A percentile compares a stretch with the other conserved stretches of the same genome.
These are phyloP conservation scores for Pachycephus smyrnensis DNA, from an alignment of 2,888 invertebrate species.

Conservation along the genomic window DNA sequence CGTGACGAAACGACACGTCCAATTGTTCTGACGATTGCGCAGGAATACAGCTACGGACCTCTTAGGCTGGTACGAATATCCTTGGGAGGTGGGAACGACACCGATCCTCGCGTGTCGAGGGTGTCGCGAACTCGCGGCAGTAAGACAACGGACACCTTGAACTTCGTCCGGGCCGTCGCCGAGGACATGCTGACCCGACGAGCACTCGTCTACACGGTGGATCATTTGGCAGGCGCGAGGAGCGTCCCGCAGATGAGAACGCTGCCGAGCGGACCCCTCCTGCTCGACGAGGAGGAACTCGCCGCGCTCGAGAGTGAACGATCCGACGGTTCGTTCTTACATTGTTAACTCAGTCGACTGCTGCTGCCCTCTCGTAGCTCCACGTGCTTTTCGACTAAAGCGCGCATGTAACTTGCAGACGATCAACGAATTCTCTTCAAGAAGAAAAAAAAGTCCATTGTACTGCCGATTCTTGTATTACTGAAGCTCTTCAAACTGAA, in stretches of 20 bases:
- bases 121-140: conserved; percentile 43
- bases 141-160: conserved; percentile 49
- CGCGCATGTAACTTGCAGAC: too few relatives aligned
- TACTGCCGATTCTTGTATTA: conserved; percentile 66
- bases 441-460: conserved; percentile 85
- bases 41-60: conserved; percentile 61
- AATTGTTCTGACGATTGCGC: not conserved
- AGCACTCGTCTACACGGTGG: conserved; percentile 59
- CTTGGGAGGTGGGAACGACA: conserved; percentile 22
- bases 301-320: not conserved
- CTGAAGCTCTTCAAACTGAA: conserved; percentile 68
- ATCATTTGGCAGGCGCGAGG: conserved; percentile 48
- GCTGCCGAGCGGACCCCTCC: conserved; percentile 40
- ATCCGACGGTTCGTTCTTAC: too few relatives aligned
- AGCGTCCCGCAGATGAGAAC: conserved; percentile 22
- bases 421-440: conserved; percentile 68
- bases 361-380: too few relatives aligned
- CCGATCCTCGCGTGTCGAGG: conserved; percentile 50
- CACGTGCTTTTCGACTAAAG: too few relatives aligned
- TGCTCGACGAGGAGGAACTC: conserved; percentile 61
- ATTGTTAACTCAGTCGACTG: too few relatives aligned
- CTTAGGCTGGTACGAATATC: conserved; percentile 60
- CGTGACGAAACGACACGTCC: too few relatives aligned
- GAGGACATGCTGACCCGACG: conserved; percentile 61
- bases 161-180: conserved; percentile 52